These are phyloP conservation scores for Rafetus swinhoei DNA, from an alignment of 2,113 vertebrate species.

Conservation along the genomic window DNA sequence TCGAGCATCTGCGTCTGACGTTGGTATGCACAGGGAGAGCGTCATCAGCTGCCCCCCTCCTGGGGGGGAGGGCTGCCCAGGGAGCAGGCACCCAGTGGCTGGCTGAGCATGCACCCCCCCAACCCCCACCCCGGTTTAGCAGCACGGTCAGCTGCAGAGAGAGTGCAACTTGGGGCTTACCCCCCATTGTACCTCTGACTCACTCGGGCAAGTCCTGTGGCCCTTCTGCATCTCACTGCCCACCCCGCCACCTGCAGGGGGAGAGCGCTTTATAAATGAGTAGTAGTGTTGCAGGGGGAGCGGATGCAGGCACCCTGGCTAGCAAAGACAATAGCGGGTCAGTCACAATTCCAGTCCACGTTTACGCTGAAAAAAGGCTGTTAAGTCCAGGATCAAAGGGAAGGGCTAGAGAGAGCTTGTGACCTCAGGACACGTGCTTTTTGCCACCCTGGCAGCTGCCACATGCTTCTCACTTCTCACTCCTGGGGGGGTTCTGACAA, in stretches of 20 bases:
- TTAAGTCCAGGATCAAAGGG: not conserved
- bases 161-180: not conserved
- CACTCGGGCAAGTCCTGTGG: conserved; percentile 9
- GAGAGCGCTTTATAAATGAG: not conserved
- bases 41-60: not conserved
- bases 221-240: not conserved
- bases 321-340: not conserved
- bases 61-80: not conserved
- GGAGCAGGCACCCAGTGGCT: not conserved
- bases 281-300: not conserved
- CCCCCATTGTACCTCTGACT: conserved; percentile 3
- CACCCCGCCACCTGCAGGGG: not conserved
- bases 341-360: not conserved
- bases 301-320: not conserved
- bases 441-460: not conserved
- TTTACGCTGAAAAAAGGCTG: not conserved
- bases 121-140: not conserved
- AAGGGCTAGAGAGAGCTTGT: not conserved
- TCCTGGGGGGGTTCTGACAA: not conserved
- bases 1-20: not conserved
- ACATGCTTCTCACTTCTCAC: too few relatives aligned
- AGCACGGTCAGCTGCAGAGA: not conserved
- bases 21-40: not conserved
- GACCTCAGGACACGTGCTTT: not conserved
- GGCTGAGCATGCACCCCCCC: not conserved